Conservation (phyloP, 2,888 invertebrate genomes). For the Spilarctia lutea region DNA sequence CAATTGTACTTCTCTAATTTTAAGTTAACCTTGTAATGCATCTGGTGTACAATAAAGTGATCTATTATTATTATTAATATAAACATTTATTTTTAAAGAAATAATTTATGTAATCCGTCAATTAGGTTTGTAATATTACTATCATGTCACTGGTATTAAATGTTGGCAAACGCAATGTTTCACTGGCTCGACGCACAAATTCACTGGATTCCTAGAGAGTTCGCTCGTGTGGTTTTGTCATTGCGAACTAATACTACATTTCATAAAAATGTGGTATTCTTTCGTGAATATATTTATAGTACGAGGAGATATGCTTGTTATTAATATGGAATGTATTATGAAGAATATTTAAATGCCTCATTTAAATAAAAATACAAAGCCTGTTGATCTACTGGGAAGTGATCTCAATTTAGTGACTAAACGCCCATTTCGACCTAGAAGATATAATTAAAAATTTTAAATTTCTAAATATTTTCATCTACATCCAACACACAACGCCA, state of each 20-base stretch:
- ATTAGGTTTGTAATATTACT: neutral
- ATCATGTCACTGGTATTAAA: neutral
- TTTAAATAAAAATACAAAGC: neutral
- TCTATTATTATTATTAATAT: too few relatives aligned
- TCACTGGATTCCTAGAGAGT: neutral
- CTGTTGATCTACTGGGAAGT: neutral
- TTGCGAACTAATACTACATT: neutral
- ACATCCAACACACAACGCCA: too few relatives aligned
- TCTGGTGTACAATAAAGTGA: too few relatives aligned
- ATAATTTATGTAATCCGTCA: neutral
- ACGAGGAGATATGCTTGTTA: neutral
- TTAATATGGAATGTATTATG: neutral
- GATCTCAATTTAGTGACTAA: neutral
- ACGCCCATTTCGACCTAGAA: too few relatives aligned
- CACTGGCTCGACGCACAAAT: neutral
- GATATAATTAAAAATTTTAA: too few relatives aligned
- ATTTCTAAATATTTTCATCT: too few relatives aligned
- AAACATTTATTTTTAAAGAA: too few relatives aligned
- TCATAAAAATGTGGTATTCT: conserved; percentile 1
- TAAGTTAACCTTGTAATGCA: too few relatives aligned
- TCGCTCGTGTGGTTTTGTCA: neutral
- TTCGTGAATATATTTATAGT: neutral
- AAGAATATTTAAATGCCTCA: neutral
- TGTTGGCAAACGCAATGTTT: neutral
- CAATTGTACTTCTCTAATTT: too few relatives aligned